Evolutionary conservation across 1,140 invertebrate species (phyloP).

Genomic region (Delia radicum): DNA sequence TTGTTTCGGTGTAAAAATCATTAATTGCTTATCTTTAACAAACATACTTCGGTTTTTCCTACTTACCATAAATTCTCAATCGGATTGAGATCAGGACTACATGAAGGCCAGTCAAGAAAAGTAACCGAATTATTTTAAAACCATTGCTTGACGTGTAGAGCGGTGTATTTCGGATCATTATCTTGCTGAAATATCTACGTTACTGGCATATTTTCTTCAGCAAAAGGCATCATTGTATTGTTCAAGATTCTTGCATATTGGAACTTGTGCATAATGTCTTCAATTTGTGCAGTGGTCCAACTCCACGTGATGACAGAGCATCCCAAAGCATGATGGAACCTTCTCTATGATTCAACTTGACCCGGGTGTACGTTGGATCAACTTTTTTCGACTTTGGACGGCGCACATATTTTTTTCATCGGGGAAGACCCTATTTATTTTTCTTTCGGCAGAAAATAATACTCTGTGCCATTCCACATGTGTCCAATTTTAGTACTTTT

Average conservation of each 20-base stretch:
- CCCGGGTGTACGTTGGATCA: no score
- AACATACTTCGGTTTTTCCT: no score
- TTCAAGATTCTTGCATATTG: no score
- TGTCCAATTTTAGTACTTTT: no score
- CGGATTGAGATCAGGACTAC: slow-evolving; percentile 9
- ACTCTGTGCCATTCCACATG: not conserved
- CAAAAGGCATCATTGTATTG: slow-evolving; percentile 8
- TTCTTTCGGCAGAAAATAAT: not conserved
- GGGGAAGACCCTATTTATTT: not conserved
- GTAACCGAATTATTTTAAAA: not conserved
- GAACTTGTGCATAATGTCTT: not conserved
- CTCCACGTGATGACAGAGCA: not conserved
- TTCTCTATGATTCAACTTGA: not conserved
- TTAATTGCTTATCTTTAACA: no score
- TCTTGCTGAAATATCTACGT: slow-evolving; percentile 43
- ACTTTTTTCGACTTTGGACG: no score
- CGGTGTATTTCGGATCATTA: slow-evolving; percentile 41
- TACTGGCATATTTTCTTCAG: slow-evolving; percentile 33
- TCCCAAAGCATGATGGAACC: not conserved
- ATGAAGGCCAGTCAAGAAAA: not conserved
- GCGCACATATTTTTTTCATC: not conserved
- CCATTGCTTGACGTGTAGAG: slow-evolving; percentile 33
- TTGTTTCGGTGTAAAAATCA: no score
- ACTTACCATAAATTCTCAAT: slow-evolving; percentile 8
- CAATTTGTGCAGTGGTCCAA: not conserved